A percentile compares a stretch with the other conserved stretches of the same genome.
phyloP scores from a whole-genome alignment of 2,113 vertebrate genomes.

The Machaerirhynchus nigripectus region DNA sequence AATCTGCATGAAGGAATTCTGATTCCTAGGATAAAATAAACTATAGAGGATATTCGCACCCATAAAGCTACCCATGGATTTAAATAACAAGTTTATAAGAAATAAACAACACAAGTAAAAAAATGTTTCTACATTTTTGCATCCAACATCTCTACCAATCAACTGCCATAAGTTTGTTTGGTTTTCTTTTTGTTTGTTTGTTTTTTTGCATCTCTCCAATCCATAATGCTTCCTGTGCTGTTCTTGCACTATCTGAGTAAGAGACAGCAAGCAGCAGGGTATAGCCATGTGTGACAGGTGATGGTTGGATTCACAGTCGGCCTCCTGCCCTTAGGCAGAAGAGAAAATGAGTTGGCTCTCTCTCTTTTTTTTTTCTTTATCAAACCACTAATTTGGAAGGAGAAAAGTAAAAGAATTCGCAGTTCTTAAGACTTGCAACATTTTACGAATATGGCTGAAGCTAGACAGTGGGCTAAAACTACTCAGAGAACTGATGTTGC shows the following conservation, averaged over 20 bases:
- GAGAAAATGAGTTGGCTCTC: background rate
- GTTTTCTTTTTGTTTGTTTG: background rate
- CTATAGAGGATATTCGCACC: constrained; percentile 62
- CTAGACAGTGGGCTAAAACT: background rate
- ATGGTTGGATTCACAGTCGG: background rate
- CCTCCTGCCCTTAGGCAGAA: background rate
- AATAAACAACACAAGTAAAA: background rate
- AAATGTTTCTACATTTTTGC: background rate
- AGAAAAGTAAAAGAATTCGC: background rate
- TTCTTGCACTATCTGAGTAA: background rate
- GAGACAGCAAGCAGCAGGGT: background rate
- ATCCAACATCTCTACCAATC: background rate
- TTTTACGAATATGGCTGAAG: background rate
- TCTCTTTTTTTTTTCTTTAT: background rate
- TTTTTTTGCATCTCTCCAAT: background rate
- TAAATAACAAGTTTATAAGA: background rate
- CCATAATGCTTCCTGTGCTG: background rate
- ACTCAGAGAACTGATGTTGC: background rate
- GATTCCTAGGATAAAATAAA: background rate
- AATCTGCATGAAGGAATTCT: background rate
- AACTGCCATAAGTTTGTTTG: background rate
- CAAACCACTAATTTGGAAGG: background rate
- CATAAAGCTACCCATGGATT: background rate
- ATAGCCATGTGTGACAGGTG: background rate
- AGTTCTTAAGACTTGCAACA: background rate